These are phyloP conservation scores for Antheraea assamensis DNA, from an alignment of 2,888 invertebrate genomes.

Conservation along the genomic window DNA sequence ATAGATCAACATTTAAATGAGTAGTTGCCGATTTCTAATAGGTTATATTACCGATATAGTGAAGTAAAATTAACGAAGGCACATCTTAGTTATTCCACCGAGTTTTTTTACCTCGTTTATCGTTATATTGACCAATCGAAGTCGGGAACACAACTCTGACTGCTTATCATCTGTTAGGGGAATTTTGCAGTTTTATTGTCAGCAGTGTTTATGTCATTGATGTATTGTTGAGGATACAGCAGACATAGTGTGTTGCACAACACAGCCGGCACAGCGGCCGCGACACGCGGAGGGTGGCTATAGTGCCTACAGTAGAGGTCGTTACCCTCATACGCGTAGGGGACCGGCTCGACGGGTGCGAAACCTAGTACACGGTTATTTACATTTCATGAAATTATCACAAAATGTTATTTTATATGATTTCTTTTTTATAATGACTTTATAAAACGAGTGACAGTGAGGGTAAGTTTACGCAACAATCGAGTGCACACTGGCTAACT, in stretches of 20 bases:
- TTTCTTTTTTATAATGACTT: neutral
- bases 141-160: no score
- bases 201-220: neutral
- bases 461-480: no score
- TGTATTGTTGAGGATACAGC: neutral
- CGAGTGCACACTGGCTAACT: no score
- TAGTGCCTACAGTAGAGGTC: neutral
- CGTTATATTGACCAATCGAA: no score
- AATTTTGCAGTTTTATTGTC: neutral
- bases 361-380: neutral
- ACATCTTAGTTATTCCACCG: no score
- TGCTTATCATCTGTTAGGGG: no score
- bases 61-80: no score
- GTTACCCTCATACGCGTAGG: conserved; percentile 9
- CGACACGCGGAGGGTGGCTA: conserved; percentile 12
- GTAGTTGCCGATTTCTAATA: no score
- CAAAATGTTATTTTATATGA: neutral
- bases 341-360: neutral
- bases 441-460: no score
- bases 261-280: neutral
- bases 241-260: conserved; percentile 3
- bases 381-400: neutral
- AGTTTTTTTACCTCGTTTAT: no score
- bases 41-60: no score
- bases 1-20: no score